Conservation (phyloP, 2,797 vertebrate species). For the Spheniscus humboldti region DNA sequence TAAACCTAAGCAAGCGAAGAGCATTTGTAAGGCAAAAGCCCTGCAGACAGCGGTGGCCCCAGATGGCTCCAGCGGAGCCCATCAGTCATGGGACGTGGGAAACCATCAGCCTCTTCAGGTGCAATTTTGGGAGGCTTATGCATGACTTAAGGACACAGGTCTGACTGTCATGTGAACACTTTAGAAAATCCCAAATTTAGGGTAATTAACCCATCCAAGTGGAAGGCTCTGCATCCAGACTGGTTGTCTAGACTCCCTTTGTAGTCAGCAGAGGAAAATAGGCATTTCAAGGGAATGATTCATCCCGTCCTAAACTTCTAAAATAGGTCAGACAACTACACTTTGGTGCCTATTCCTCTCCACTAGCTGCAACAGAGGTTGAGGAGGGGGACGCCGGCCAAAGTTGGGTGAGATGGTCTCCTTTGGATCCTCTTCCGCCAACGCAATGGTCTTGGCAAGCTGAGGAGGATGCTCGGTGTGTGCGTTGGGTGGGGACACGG, state of each 20-base stretch:
- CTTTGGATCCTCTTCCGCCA: not conserved
- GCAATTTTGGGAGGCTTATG: not conserved
- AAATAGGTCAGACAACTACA: slow-evolving; percentile 27
- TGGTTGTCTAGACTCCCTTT: slow-evolving; percentile 53
- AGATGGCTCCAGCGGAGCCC: not conserved
- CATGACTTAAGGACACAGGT: not conserved
- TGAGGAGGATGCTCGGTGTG: not conserved
- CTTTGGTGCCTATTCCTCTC: not conserved
- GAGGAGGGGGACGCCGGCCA: not conserved
- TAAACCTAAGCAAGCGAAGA: not conserved
- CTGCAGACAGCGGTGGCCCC: fast-evolving
- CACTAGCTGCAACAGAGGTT: fast-evolving
- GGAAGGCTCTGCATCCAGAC: slow-evolving; percentile 29
- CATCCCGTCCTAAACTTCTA: slow-evolving; percentile 6
- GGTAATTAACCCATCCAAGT: slow-evolving; percentile 38
- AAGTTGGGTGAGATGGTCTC: not conserved
- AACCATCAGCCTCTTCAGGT: not conserved
- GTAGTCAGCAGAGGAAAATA: slow-evolving; percentile 32
- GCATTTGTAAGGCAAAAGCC: not conserved
- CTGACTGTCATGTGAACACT: not conserved
- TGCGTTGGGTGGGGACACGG: not conserved
- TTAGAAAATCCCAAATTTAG: slow-evolving; percentile 33
- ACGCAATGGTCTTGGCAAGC: not conserved
- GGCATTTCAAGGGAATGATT: slow-evolving; percentile 30
- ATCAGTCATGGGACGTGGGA: not conserved